Conservation (phyloP, 1,140 invertebrate genomes). For the Anadara kagoshimensis region DNA sequence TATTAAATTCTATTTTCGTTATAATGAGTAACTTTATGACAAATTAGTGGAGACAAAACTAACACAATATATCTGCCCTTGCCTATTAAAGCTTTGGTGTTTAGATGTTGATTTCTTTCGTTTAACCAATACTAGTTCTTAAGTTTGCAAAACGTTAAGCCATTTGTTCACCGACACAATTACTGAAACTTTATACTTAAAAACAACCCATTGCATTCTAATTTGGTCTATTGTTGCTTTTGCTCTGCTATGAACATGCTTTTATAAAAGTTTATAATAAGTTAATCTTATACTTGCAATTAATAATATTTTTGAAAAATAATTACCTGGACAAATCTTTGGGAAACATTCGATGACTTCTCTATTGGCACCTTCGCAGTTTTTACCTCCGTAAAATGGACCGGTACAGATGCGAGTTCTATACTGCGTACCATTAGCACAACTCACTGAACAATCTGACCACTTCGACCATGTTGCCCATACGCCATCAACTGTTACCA, state of each 20-base stretch:
- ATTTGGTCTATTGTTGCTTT: neutral
- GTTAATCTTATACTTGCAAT: neutral
- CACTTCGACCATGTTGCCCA: conserved; percentile 80
- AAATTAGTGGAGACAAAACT: neutral
- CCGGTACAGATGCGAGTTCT: conserved; percentile 76
- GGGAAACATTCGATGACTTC: conserved; percentile 34
- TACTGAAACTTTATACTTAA: too few relatives aligned
- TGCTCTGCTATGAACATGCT: neutral
- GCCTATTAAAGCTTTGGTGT: neutral
- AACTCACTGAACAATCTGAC: conserved; percentile 79
- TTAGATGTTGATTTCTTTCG: neutral
- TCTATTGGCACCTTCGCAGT: conserved; percentile 33
- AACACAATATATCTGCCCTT: neutral
- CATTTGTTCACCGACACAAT: too few relatives aligned
- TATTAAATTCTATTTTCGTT: neutral
- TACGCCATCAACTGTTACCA: conserved; percentile 72
- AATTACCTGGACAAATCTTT: conserved; percentile 37
- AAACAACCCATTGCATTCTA: too few relatives aligned
- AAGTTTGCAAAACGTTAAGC: too few relatives aligned
- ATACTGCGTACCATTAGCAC: conserved; percentile 79
- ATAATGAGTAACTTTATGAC: too few relatives aligned
- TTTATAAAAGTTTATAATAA: neutral
- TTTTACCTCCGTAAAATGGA: conserved; percentile 28
- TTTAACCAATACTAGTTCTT: neutral
- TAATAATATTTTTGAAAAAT: neutral